Conservation (phyloP, 2,888 invertebrate genomes). For the Volucella inflata region DNA sequence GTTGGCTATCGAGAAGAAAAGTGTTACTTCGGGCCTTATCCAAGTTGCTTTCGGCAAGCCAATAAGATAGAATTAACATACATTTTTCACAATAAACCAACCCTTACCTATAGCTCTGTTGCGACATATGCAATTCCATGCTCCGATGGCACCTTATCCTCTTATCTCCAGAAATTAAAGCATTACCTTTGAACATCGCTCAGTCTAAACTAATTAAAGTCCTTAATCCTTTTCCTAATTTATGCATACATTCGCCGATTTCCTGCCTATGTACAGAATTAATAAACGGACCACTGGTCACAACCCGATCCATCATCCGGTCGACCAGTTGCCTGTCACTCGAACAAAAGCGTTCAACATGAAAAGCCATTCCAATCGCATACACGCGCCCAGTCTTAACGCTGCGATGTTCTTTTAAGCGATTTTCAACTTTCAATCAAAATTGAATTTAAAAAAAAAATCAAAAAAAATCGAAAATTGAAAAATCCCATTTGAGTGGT, state of each 20-base stretch:
- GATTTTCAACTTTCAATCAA: constrained; percentile 71
- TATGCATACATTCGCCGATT: constrained; percentile 62
- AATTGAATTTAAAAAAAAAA: constrained; percentile 33
- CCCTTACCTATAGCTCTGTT: too few species aligned
- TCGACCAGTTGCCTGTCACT: constrained; percentile 66
- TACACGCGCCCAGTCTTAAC: constrained; percentile 55
- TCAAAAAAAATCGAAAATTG: constrained; percentile 59
- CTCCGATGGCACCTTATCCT: constrained; percentile 15
- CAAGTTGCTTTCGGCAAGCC: too few species aligned
- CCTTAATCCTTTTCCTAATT: constrained; percentile 43
- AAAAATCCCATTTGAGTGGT: constrained; percentile 73
- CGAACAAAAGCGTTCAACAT: constrained; percentile 53
- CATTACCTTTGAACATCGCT: constrained; percentile 21
- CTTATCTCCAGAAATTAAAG: constrained; percentile 22
- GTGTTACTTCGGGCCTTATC: too few species aligned
- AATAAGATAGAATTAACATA: too few species aligned
- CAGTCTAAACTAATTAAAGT: constrained; percentile 46
- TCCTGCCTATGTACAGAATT: constrained; percentile 16
- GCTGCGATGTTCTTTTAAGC: constrained; percentile 53
- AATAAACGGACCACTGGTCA: constrained; percentile 62
- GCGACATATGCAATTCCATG: too few species aligned
- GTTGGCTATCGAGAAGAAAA: too few species aligned
- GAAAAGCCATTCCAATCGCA: constrained; percentile 72
- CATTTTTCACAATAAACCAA: too few species aligned
- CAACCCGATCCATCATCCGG: constrained; percentile 69